These are phyloP conservation scores for Bedellia somnulentella DNA, from an alignment of 2,888 invertebrate genomes.

Conservation along the genomic window DNA sequence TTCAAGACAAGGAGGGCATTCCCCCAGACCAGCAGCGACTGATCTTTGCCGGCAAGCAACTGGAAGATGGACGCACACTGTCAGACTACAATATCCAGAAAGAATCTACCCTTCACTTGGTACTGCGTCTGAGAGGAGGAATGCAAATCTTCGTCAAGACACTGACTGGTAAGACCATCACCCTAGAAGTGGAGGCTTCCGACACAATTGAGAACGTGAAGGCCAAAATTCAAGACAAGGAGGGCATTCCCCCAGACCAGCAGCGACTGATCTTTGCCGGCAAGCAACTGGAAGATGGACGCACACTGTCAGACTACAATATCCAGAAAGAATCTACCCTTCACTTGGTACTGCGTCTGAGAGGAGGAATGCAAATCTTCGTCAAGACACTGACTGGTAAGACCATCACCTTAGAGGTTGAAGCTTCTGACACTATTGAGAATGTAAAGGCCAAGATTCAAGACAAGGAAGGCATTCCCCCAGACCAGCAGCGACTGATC, in stretches of 20 bases:
- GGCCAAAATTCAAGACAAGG: slow-evolving; percentile 6
- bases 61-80: background rate
- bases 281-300: slow-evolving; percentile 84
- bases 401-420: slow-evolving; percentile 3
- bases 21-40: background rate
- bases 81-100: slow-evolving; percentile 65
- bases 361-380: slow-evolving; percentile 47
- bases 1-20: slow-evolving; percentile 6
- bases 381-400: slow-evolving; percentile 8
- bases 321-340: slow-evolving; percentile 55
- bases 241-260: slow-evolving; percentile 11
- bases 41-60: background rate
- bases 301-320: slow-evolving; percentile 66
- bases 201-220: slow-evolving; percentile 1
- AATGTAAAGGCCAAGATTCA: background rate
- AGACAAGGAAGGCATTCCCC: slow-evolving; percentile 11
- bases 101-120: slow-evolving; percentile 61
- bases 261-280: slow-evolving; percentile 76
- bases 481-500: slow-evolving; percentile 52
- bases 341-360: slow-evolving; percentile 60
- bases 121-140: slow-evolving; percentile 65
- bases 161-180: slow-evolving; percentile 7
- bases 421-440: slow-evolving; percentile 7
- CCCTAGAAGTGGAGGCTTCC: background rate
- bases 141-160: slow-evolving; percentile 9